phyloP scores from a whole-genome alignment of 2,113 vertebrate genomes.

The Tinamus guttatus region DNA sequence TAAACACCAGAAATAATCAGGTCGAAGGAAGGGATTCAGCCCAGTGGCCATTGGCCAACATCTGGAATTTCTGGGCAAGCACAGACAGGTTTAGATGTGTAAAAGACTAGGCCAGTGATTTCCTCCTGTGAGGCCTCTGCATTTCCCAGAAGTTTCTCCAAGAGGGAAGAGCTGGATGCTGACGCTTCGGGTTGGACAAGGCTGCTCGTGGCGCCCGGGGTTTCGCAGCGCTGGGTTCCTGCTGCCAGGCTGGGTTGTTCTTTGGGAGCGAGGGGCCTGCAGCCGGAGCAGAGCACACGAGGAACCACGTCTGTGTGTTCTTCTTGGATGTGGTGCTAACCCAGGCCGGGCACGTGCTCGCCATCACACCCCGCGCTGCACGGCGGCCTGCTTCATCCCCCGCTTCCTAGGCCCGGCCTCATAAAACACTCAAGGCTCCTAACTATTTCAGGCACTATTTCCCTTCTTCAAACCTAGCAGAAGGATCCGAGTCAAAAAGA shows the following conservation, averaged over 20 bases:
- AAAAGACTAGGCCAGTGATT: not conserved
- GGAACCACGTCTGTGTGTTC: not conserved
- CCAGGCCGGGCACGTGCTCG: not conserved
- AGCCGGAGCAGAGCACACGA: too few relatives aligned
- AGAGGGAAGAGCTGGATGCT: accelerated
- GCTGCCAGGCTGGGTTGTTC: not conserved
- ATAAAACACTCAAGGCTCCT: not conserved
- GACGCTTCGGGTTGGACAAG: not conserved
- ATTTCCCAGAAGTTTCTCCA: slow-evolving; percentile 19
- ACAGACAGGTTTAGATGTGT: not conserved
- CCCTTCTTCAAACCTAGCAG: not conserved
- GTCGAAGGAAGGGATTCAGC: not conserved
- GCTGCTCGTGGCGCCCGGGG: not conserved
- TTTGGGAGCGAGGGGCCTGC: not conserved
- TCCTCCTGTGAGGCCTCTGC: not conserved
- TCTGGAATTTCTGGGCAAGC: slow-evolving; percentile 14
- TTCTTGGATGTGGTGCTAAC: not conserved
- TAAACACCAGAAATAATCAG: not conserved
- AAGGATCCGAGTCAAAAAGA: not conserved
- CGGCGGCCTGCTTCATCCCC: not conserved
- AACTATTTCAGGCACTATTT: not conserved
- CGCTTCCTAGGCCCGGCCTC: too few relatives aligned
- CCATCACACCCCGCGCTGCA: not conserved
- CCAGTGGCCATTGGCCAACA: not conserved
- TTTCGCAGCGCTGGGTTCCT: not conserved